Conservation (phyloP, 2,888 invertebrate species). For the Chymomyza amoena region DNA sequence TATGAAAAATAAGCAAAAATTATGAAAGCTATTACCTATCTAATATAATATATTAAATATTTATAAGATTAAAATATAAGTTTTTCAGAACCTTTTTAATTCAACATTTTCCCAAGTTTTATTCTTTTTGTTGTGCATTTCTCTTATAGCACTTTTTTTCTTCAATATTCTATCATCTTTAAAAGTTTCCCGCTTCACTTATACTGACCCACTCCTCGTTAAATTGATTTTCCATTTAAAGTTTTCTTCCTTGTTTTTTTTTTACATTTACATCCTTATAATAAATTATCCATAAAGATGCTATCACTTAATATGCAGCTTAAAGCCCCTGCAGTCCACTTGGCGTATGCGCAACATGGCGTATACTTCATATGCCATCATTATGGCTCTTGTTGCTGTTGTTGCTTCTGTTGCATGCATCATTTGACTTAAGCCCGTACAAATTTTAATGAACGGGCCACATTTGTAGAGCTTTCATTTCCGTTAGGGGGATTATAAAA, state of each 20-base stretch:
- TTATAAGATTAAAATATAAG: too few relatives aligned
- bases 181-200: too few relatives aligned
- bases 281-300: background rate
- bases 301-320: background rate
- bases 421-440: background rate
- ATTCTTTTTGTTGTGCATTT: too few relatives aligned
- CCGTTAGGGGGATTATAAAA: slow-evolving; percentile 14
- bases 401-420: background rate
- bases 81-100: too few relatives aligned
- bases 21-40: too few relatives aligned
- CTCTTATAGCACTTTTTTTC: too few relatives aligned
- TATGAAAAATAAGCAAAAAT: too few relatives aligned
- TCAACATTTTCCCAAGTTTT: too few relatives aligned
- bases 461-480: slow-evolving; percentile 3
- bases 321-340: background rate
- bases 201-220: too few relatives aligned
- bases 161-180: too few relatives aligned
- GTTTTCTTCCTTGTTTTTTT: background rate
- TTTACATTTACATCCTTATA: background rate
- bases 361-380: slow-evolving; percentile 33
- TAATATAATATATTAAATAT: too few relatives aligned
- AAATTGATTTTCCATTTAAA: background rate
- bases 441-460: slow-evolving; percentile 1
- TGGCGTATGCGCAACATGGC: slow-evolving; percentile 15
- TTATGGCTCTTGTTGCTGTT: background rate